Percentiles rank a stretch among this genome's conserved stretches.
Conservation (phyloP, 2,113 vertebrate species). For the Marmota monax region DNA sequence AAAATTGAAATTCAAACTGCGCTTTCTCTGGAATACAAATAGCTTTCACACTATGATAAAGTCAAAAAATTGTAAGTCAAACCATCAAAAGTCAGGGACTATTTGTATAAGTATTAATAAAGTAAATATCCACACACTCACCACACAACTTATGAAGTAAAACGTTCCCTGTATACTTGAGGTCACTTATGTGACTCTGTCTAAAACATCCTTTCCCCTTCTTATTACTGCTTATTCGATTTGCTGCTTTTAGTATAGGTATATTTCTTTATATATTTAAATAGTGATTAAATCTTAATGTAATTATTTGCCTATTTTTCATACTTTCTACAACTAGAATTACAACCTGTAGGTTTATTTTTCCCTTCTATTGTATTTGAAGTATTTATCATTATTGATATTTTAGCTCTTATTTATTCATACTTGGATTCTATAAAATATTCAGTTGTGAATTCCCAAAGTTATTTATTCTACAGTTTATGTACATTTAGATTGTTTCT, state of each 20-base stretch:
- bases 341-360: background rate
- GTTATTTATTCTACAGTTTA: background rate
- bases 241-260: background rate
- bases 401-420: background rate
- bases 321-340: background rate
- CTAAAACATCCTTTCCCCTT: background rate
- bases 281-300: background rate
- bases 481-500: background rate
- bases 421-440: background rate
- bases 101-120: background rate
- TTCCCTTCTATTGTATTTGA: background rate
- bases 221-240: background rate
- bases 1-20: background rate
- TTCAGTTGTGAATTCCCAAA: background rate
- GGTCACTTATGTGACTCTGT: background rate
- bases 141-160: background rate
- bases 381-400: background rate
- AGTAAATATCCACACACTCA: background rate
- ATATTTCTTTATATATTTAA: background rate
- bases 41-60: background rate
- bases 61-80: background rate
- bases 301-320: background rate
- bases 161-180: background rate
- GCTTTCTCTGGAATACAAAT: background rate
- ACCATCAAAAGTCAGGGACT: background rate